phyloP scores from a whole-genome alignment of 1,140 invertebrate species.

The Lasaia peninsularis region DNA sequence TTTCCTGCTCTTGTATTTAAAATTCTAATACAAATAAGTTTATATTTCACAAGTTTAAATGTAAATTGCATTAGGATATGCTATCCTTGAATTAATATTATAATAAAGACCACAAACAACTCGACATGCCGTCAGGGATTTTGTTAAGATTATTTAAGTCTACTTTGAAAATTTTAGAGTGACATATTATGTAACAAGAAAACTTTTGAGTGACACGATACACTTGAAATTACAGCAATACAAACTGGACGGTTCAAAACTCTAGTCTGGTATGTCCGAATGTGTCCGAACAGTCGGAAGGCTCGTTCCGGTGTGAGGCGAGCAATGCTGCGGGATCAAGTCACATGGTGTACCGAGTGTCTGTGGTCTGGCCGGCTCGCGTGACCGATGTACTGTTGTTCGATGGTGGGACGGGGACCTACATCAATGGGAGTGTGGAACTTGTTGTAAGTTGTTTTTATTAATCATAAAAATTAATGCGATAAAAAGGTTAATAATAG shows the following conservation, averaged over 20 bases:
- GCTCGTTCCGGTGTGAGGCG: conserved; percentile 46
- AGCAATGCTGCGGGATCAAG: conserved; percentile 46
- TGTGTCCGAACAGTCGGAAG: conserved; percentile 33
- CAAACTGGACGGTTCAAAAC: conserved; percentile 37
- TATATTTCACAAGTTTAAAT: too few relatives aligned
- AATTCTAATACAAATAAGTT: too few relatives aligned
- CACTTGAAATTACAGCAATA: conserved; percentile 35
- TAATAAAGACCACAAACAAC: too few relatives aligned
- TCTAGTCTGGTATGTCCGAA: conserved; percentile 28
- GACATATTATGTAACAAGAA: too few relatives aligned
- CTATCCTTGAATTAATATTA: too few relatives aligned
- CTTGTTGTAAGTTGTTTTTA: conserved; percentile 34
- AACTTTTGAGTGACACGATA: not conserved
- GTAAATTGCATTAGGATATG: too few relatives aligned
- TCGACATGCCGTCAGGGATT: too few relatives aligned
- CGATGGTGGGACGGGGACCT: conserved; percentile 25
- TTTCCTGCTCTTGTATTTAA: too few relatives aligned
- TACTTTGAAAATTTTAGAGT: too few relatives aligned
- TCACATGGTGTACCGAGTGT: conserved; percentile 43
- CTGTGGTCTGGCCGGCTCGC: conserved; percentile 32
- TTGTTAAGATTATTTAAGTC: too few relatives aligned
- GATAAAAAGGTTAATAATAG: too few relatives aligned
- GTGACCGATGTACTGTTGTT: conserved; percentile 36
- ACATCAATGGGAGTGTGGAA: conserved; percentile 29
- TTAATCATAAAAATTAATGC: too few relatives aligned